These are phyloP conservation scores for Amphiprion percula DNA, from an alignment of 2,113 vertebrate species.

Conservation along the genomic window DNA sequence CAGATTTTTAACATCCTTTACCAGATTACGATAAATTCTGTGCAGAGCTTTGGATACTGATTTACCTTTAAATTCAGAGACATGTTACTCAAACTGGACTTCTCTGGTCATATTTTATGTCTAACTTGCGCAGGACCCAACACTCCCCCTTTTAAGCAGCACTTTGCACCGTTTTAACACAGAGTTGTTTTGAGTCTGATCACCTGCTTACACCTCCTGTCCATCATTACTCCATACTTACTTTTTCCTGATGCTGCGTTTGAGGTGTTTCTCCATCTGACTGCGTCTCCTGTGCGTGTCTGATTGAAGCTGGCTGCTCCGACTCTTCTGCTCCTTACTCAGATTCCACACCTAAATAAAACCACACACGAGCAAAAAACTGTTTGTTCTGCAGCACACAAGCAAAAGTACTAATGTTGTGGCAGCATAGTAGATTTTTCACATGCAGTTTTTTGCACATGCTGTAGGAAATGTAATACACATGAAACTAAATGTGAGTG, in stretches of 20 bases:
- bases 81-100: no score
- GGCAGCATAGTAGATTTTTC: not conserved
- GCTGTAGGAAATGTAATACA: not conserved
- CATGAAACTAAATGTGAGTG: not conserved
- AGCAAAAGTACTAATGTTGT: not conserved
- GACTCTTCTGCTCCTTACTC: slow-evolving; percentile 85
- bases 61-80: no score
- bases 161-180: not conserved
- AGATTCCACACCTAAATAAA: slow-evolving; percentile 78
- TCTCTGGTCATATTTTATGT: no score
- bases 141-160: no score
- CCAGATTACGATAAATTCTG: not conserved
- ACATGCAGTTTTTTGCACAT: no score
- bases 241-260: slow-evolving; percentile 83
- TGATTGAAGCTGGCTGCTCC: slow-evolving; percentile 75
- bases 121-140: no score
- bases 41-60: no score
- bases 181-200: not conserved
- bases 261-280: slow-evolving; percentile 80
- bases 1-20: no score
- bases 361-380: slow-evolving; percentile 1
- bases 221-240: slow-evolving; percentile 47
- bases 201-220: not conserved
- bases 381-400: not conserved
- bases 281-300: slow-evolving; percentile 81